Base-by-base conservation (phyloP, 2,797 vertebrate genomes). In the Paratrypauchen microcephalus region DNA sequence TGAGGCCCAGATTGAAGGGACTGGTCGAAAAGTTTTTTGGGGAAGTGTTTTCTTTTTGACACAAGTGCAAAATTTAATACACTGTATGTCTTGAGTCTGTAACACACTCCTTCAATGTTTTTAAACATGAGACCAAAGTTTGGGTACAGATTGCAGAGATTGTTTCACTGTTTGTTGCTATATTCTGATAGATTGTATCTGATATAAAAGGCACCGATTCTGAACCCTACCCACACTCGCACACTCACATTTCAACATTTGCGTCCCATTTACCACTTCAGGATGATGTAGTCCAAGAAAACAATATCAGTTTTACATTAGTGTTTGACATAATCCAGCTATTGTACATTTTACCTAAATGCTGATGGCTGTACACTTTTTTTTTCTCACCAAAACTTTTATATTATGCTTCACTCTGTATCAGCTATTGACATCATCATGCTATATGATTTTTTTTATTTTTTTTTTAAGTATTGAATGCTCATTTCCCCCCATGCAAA, bases 401-500 rank as follows among this genome's bases (percentile, higher is more conserved):
- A 16, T 64, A 45, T 28, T 55, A 32, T 21, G 28, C 47, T 62
- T 19, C 18, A 5, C 15, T 28, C 21, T 41, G 36, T 12, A 45
- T 32, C 64, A 32, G 26, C n/a, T 6, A 12, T 39, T 21, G 12
- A 30, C 26, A 16, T 48, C 21, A 5, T 74, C 62, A 41, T 65
- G 7, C 63, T 45, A 65, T 52, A 16, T 70, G 15, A 8, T 13
- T 69, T 70, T 69, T 66, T 39, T 66, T 39, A 8, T 13, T 69
- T 70, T 69, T 66, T 39, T 66, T 39, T 45, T 4, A 65, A 30
- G 65, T 68, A 76, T 72, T 77, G 69, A 48, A 71, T 72, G 80
- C 70, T 64, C 60, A 81, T 69, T 76, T 30, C 67, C 70, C 78
- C n/a, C 72, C 77, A 80, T 88, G 87, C 78, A 87, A 87, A 87